Conservation (phyloP, 2,113 vertebrate species). For the Syngnathoides biaculeatus region DNA sequence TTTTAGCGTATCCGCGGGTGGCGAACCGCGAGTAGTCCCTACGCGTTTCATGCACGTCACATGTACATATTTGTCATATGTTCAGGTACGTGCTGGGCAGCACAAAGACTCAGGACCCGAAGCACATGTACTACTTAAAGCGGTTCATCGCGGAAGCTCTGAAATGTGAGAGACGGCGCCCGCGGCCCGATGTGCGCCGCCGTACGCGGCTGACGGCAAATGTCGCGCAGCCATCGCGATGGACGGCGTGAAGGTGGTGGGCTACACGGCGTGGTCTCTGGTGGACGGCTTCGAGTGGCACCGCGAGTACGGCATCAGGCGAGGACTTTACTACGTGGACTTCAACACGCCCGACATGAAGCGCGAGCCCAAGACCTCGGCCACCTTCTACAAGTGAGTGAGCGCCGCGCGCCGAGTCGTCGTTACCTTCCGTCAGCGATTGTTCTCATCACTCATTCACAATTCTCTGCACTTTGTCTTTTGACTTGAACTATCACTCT, state of each 20-base stretch:
- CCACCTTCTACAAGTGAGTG: slow-evolving; percentile 81
- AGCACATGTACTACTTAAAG: slow-evolving; percentile 93
- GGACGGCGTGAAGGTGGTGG: slow-evolving; percentile 84
- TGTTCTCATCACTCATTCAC: not conserved
- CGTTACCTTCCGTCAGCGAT: too few relatives aligned
- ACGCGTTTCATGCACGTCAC: not conserved
- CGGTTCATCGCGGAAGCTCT: slow-evolving; percentile 89
- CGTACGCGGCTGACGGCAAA: not conserved
- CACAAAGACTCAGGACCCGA: slow-evolving; percentile 88
- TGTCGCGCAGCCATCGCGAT: slow-evolving; percentile 78
- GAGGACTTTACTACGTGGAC: slow-evolving; percentile 91
- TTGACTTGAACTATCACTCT: not conserved
- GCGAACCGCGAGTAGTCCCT: too few relatives aligned
- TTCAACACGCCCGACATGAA: slow-evolving; percentile 87
- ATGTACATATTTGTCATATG: not conserved
- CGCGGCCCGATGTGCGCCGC: too few relatives aligned
- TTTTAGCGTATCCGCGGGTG: too few relatives aligned
- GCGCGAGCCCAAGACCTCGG: slow-evolving; percentile 88
- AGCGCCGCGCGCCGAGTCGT: not conserved
- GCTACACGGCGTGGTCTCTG: slow-evolving; percentile 95
- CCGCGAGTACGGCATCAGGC: slow-evolving; percentile 84
- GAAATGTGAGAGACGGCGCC: slow-evolving; percentile 77
- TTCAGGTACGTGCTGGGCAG: slow-evolving; percentile 80
- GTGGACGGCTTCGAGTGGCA: slow-evolving; percentile 96
- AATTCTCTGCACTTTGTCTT: not conserved